A percentile compares a stretch with the other conserved stretches of the same genome.
Conservation (phyloP, 2,797 vertebrate genomes). For the Pangasius sanitwongsei region DNA sequence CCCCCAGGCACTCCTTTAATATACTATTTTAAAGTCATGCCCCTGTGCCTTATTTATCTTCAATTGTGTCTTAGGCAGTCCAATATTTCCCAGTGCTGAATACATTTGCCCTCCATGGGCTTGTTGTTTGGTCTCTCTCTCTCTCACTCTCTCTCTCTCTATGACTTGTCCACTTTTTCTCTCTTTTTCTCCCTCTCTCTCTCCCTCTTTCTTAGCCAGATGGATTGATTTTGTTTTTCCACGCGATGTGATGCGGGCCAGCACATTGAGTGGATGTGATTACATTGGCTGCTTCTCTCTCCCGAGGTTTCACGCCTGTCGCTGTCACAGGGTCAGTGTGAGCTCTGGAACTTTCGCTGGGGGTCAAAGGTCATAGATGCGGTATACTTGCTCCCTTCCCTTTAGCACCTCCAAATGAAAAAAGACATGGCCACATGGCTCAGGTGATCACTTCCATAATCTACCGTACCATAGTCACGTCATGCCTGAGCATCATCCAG, state of each 20-base stretch:
- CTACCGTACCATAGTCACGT: constrained; percentile 24
- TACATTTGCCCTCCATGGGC: constrained; percentile 55
- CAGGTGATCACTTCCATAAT: constrained; percentile 34
- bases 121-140: constrained; percentile 46
- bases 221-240: constrained; percentile 65
- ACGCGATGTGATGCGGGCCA: constrained; percentile 39
- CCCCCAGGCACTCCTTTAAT: constrained; percentile 69
- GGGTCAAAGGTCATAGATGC: constrained; percentile 37
- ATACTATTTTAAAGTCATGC: constrained; percentile 68
- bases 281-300: constrained; percentile 59
- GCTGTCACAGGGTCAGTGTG: constrained; percentile 42
- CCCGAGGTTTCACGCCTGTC: constrained; percentile 49
- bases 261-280: constrained; percentile 59
- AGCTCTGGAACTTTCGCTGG: constrained; percentile 47
- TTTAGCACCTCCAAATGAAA: neutral
- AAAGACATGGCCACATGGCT: neutral
- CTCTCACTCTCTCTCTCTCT: constrained; percentile 29
- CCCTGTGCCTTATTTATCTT: constrained; percentile 65
- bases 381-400: neutral
- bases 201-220: constrained; percentile 42
- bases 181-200: constrained; percentile 22
- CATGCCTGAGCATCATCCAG: constrained; percentile 20
- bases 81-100: constrained; percentile 62
- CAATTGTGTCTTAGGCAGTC: constrained; percentile 62
- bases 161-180: neutral